Evolutionary conservation across 2,888 invertebrate genomes (phyloP).

Genomic region (Acrobasis repandana): DNA sequence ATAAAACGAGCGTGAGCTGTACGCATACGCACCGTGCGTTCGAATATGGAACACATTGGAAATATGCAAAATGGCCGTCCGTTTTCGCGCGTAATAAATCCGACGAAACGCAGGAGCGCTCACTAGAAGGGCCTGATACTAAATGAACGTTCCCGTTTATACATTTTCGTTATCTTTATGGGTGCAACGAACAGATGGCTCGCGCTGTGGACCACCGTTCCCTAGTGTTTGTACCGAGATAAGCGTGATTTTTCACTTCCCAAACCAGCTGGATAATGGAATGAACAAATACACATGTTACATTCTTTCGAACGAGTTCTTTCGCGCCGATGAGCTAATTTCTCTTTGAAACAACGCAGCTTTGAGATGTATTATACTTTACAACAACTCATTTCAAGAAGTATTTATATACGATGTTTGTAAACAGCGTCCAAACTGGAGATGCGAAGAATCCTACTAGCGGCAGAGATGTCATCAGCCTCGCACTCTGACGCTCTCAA

Average conservation of each 20-base stretch:
- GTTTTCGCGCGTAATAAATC: conserved; percentile 73
- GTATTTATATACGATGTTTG: conserved; percentile 47
- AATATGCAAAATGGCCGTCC: conserved; percentile 77
- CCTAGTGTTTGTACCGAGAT: conserved; percentile 71
- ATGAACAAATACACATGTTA: conserved; percentile 67
- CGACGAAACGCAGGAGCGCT: conserved; percentile 52
- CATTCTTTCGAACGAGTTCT: conserved; percentile 59
- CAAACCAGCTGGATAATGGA: conserved; percentile 74
- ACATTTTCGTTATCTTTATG: conserved; percentile 79
- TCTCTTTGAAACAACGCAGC: conserved; percentile 54
- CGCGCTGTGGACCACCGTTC: conserved; percentile 68
- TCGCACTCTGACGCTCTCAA: conserved; percentile 36
- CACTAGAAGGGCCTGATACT: conserved; percentile 65
- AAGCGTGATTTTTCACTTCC: conserved; percentile 81
- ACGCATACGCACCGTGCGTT: conserved; percentile 76
- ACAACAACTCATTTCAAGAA: conserved; percentile 14
- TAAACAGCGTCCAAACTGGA: conserved; percentile 61
- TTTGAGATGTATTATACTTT: conserved; percentile 2
- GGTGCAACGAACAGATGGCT: conserved; percentile 82
- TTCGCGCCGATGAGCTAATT: conserved; percentile 67
- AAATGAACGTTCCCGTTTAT: conserved; percentile 73
- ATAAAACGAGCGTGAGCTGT: conserved; percentile 65
- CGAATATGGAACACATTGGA: conserved; percentile 80
- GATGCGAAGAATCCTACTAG: conserved; percentile 50
- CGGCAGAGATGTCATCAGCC: conserved; percentile 60